Conservation (phyloP, 2,888 invertebrate genomes). For the Lasioglossum malachurum region DNA sequence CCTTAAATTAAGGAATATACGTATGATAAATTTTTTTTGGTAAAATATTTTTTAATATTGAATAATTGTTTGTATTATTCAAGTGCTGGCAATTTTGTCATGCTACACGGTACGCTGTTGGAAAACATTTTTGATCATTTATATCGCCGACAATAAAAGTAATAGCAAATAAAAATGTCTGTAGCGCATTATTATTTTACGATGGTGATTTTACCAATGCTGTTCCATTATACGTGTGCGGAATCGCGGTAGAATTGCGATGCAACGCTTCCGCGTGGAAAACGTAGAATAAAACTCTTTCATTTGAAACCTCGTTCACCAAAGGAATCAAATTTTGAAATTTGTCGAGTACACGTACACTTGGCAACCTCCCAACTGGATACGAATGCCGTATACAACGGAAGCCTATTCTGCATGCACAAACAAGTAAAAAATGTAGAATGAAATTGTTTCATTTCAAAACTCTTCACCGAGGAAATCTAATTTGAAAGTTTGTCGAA, state of each 20-base stretch:
- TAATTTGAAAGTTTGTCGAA: not conserved
- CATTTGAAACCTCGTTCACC: not conserved
- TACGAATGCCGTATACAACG: not conserved
- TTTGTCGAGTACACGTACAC: conserved; percentile 9
- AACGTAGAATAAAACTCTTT: not conserved
- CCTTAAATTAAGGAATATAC: no score
- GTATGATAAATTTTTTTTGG: no score
- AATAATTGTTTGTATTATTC: not conserved
- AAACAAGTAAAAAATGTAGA: conserved; percentile 10
- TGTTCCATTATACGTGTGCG: not conserved
- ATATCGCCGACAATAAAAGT: not conserved
- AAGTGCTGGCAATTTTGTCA: not conserved
- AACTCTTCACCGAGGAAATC: not conserved
- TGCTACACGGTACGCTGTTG: not conserved
- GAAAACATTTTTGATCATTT: not conserved
- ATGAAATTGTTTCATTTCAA: not conserved
- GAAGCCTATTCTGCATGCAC: not conserved
- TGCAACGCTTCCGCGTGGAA: not conserved
- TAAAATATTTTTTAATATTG: not conserved
- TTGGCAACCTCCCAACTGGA: conserved; percentile 1
- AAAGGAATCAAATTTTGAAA: conserved; percentile 6
- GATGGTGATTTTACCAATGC: not conserved
- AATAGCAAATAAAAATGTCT: not conserved
- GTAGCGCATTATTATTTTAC: not conserved
- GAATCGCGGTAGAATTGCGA: not conserved